Evolutionary conservation across 1,140 invertebrate genomes (phyloP).

Genomic region (Ectropis grisescens): DNA sequence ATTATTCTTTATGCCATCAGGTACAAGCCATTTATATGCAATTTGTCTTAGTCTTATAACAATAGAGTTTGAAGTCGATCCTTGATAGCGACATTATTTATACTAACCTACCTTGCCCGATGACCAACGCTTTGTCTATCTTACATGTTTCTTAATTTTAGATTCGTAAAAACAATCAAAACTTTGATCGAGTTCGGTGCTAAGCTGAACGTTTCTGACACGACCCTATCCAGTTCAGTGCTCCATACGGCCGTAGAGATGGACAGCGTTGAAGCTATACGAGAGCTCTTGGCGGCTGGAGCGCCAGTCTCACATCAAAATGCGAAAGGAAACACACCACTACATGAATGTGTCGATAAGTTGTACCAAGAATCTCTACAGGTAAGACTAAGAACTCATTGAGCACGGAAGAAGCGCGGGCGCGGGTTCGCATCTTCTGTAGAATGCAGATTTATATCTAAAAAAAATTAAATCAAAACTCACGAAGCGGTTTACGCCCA

Average conservation of each 20-base stretch:
- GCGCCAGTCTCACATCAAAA: conserved; percentile 61
- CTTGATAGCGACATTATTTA: neutral
- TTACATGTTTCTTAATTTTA: no score
- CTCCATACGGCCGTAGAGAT: conserved; percentile 70
- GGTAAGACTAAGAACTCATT: no score
- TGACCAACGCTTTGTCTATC: neutral
- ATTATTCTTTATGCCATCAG: no score
- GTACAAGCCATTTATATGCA: neutral
- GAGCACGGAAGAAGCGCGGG: no score
- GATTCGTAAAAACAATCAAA: conserved; percentile 18
- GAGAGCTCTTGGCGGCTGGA: conserved; percentile 53
- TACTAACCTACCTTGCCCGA: neutral
- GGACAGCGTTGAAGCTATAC: conserved; percentile 58
- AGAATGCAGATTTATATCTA: no score
- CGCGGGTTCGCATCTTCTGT: no score
- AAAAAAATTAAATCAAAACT: no score
- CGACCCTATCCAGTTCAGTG: conserved; percentile 33
- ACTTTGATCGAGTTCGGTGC: conserved; percentile 17
- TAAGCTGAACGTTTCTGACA: conserved; percentile 3
- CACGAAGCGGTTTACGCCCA: no score
- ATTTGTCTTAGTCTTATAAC: neutral
- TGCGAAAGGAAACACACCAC: conserved; percentile 63
- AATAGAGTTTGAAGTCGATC: neutral
- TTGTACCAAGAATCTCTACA: conserved; percentile 34
- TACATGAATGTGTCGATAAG: conserved; percentile 64